Base-by-base conservation (phyloP, 2,888 invertebrate species). In the Gnatocerus cornutus region DNA sequence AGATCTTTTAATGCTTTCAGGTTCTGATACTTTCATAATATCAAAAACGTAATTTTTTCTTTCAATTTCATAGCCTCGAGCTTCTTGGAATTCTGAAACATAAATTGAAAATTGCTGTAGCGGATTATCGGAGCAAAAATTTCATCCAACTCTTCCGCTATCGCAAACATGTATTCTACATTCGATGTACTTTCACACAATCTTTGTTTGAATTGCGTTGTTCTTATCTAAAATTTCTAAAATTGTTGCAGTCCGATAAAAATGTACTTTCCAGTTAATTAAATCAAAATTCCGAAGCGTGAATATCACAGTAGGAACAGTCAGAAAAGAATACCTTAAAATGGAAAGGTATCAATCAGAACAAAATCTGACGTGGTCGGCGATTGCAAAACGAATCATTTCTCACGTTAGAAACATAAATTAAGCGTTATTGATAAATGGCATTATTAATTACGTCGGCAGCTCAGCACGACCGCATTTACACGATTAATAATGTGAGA, bases 61-160 rank as follows among this genome's bases (percentile, higher is more conserved):
- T 82, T 92, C 92, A 30, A 93, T 90, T 69, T 86, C 76, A 79
- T 93, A 89, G 0, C 92, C 92, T 6, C 92, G 89, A 1, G 92
- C 91, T 13, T 81, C 82, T 79, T 89, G 87, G 77, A 93, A 91
- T 73, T 81, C 92, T 92, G 83, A 59, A 68, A 61, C 21, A 21
- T 3, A 21, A 21, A 21, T 21, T 21, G 21, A 21, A 21, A 21
- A 21, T 21, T 21, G 21, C 21, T 4, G 4, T 21, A 3, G 21
- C 21, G 4, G n/a, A n/a, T n/a, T 21, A 21, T 21, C 21, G 4
- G 4, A 21, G 4, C 21, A 4, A 21, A 4, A 21, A 21, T 21
- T n/a, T 21, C 21, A 4, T 21, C 21, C 21, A 21, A 21, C 21
- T 21, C 21, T 21, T 21, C 21, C 21, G 21, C 21, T 21, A 21